Base-by-base conservation (phyloP, 2,888 invertebrate species). In the Camponotus fellah region DNA sequence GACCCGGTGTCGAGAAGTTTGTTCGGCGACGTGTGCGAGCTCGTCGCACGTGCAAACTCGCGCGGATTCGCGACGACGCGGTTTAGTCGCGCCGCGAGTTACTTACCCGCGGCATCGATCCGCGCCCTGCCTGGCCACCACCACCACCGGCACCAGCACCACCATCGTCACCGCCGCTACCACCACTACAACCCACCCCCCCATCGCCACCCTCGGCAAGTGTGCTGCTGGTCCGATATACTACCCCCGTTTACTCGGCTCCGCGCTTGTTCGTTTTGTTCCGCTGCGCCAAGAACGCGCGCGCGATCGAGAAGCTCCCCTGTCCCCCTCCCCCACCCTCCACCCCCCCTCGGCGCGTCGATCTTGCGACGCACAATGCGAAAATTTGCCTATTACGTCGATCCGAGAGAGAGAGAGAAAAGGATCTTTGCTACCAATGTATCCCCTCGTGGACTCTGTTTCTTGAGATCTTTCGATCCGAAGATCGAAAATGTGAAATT, bases 191-290 rank as follows among this genome's bases (percentile, higher is more conserved):
- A 26, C 0, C 26, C 58, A 43, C 32, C 37, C 14, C 8, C 17
- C n/a, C 3, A 3, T 0, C 34, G 8, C 21, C 3, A 6, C 53
- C 21, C 40, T 6, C 6, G 34, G 17, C 72, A 17, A 32, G 43
- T 62, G 43, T 43, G 65, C 17, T 43, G 76, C 65, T 76, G 65
- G 37, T 76, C 65, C 65, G 49, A 37, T 76, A 76, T 53, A 53
- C 66, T 53, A 90, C 68, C 85, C 88, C 82, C 86, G 72, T 87
- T 82, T 76, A 71, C 87, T 86, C 84, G 79, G 81, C 76, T 84
- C 64, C 80, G 37, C 49, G 77, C 69, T 79, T 82, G 85, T 86
- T 65, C 86, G 82, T 86, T 85, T 85, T 84, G 85, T 85, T 66
- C 80, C 82, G 21, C 62, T 62, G n/a, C 62, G 43, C 43, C 74